phyloP scores from a whole-genome alignment of 2,797 vertebrate species.

The Petrocephalus schoutedeni region DNA sequence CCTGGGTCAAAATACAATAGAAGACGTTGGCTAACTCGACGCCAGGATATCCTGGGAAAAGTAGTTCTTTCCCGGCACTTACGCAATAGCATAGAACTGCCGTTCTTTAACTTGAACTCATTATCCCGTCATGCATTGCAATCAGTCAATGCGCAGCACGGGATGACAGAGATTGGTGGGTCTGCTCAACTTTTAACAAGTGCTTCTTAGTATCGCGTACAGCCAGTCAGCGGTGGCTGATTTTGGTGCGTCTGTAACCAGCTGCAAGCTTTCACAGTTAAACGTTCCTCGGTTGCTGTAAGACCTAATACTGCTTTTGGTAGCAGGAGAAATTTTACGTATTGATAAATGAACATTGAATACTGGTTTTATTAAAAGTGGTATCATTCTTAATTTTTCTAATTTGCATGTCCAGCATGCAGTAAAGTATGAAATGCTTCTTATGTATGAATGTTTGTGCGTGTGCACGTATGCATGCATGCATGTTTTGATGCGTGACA shows the following conservation, averaged over 20 bases:
- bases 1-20: slow-evolving; percentile 52
- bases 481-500: background rate
- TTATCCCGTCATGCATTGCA: slow-evolving; percentile 45
- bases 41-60: background rate
- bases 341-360: background rate
- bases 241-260: background rate
- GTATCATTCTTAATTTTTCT: background rate
- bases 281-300: background rate
- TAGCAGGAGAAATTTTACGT: background rate
- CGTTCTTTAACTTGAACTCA: slow-evolving; percentile 31
- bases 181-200: slow-evolving; percentile 8
- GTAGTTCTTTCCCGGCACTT: background rate
- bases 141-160: background rate
- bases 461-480: background rate
- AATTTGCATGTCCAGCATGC: background rate
- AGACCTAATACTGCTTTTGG: background rate
- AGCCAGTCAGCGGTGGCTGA: background rate
- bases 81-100: background rate
- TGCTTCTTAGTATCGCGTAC: background rate
- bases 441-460: background rate
- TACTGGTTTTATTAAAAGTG: background rate
- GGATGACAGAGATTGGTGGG: slow-evolving; percentile 1
- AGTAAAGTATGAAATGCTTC: background rate
- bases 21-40: slow-evolving; percentile 34
- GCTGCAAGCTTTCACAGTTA: background rate